Conservation (phyloP, 2,797 vertebrate species). For the Huso huso region DNA sequence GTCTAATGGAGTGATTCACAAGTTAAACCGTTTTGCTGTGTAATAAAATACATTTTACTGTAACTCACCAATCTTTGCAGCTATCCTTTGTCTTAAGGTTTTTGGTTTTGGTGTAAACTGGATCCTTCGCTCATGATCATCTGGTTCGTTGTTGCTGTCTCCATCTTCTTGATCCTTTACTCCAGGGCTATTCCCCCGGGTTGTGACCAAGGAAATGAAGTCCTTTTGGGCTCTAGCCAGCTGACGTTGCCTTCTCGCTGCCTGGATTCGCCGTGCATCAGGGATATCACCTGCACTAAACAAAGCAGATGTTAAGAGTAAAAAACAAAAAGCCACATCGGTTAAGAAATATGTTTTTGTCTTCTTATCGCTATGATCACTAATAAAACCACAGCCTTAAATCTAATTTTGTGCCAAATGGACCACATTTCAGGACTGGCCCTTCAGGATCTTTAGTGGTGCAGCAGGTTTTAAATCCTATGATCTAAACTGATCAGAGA, state of each 20-base stretch:
- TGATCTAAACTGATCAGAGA: too few species aligned
- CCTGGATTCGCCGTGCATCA: constrained; percentile 48
- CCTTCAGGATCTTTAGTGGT: too few species aligned
- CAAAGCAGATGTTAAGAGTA: background rate
- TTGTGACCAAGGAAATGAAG: constrained; percentile 66
- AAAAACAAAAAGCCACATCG: background rate
- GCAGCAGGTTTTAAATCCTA: too few species aligned
- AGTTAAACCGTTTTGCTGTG: too few species aligned
- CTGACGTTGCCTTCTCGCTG: constrained; percentile 62
- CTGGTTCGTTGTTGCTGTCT: constrained; percentile 63
- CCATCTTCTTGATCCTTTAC: constrained; percentile 43
- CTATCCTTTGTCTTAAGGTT: constrained; percentile 70
- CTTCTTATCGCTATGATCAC: too few species aligned
- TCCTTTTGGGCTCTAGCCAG: constrained; percentile 54
- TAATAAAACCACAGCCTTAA: too few species aligned
- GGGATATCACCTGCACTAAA: constrained; percentile 60
- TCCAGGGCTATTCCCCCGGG: constrained; percentile 37
- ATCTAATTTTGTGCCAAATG: too few species aligned
- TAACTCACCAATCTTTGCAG: constrained; percentile 66
- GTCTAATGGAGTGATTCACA: too few species aligned
- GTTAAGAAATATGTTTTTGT: too few species aligned
- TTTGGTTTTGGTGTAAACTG: constrained; percentile 68
- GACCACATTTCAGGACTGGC: background rate
- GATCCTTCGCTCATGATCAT: constrained; percentile 68
- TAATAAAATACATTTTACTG: too few species aligned